Conservation (phyloP, 2,113 vertebrate species). For the Mohoua ochrocephala region DNA sequence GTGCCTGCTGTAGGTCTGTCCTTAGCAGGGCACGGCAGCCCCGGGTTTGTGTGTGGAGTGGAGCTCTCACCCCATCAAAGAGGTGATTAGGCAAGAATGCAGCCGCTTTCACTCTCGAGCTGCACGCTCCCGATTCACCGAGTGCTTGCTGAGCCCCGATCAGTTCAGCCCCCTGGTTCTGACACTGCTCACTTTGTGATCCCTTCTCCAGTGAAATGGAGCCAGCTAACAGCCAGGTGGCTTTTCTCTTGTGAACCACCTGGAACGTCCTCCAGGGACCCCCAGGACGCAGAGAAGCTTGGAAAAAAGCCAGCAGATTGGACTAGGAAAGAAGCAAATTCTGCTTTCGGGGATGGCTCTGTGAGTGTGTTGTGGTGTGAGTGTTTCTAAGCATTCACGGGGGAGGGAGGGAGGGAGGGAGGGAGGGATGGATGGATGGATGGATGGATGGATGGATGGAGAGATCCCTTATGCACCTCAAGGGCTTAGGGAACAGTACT, state of each 20-base stretch:
- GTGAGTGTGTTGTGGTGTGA: background rate
- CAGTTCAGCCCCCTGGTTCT: background rate
- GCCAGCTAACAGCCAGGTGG: background rate
- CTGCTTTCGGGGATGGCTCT: background rate
- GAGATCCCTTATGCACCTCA: rapidly evolving
- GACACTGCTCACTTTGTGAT: background rate
- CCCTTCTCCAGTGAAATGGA: background rate
- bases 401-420: background rate
- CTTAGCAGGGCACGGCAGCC: background rate
- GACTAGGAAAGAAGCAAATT: background rate
- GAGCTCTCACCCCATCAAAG: background rate
- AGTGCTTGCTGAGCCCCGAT: background rate
- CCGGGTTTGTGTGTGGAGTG: background rate
- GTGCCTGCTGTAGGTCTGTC: background rate
- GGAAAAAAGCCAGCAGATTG: background rate
- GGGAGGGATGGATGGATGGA: background rate
- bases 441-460: background rate
- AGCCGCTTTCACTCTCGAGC: background rate
- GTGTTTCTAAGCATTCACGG: background rate
- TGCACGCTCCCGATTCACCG: background rate
- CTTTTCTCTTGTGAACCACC: background rate
- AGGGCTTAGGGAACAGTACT: background rate
- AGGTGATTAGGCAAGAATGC: background rate
- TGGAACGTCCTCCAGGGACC: background rate
- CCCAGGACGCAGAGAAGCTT: background rate